Conservation (phyloP, 2,113 vertebrate genomes). For the Hippocampus guttulatus region DNA sequence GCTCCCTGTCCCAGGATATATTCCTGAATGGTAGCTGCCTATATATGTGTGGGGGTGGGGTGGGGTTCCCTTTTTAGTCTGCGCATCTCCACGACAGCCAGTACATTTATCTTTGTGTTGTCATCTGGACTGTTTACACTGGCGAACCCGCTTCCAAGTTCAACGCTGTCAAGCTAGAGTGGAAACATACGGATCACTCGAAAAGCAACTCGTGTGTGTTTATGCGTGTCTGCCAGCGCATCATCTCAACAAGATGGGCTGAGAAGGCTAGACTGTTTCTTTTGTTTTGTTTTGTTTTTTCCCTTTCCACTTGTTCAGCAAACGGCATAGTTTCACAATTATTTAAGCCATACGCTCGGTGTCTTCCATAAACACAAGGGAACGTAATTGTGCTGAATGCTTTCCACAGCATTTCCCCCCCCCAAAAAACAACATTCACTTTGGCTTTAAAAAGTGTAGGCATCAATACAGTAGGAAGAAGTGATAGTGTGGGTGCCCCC, state of each 20-base stretch:
- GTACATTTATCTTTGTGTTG: conserved; percentile 30
- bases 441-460: conserved; percentile 63
- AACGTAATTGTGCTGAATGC: conserved; percentile 50
- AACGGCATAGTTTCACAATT: conserved; percentile 66
- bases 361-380: conserved; percentile 40
- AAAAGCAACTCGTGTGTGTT: conserved; percentile 4
- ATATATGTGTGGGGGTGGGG: conserved; percentile 18
- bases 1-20: conserved; percentile 50
- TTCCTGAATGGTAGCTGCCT: conserved; percentile 49
- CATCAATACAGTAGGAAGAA: conserved; percentile 76
- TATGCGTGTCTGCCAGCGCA: background rate
- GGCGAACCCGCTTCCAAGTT: conserved; percentile 30
- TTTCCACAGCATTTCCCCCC: conserved; percentile 43
- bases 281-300: conserved; percentile 1
- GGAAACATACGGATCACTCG: conserved; percentile 11
- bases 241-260: conserved; percentile 35
- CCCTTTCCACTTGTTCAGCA: background rate
- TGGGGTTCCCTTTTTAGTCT: conserved; percentile 1
- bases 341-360: conserved; percentile 79
- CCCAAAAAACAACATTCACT: conserved; percentile 42
- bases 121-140: conserved; percentile 57
- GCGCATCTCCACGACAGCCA: conserved; percentile 47
- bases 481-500: conserved; percentile 48
- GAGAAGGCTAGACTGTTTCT: conserved; percentile 41
- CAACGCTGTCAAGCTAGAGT: conserved; percentile 12